Conservation (phyloP, 2,797 vertebrate species). For the Babyrousa celebensis region DNA sequence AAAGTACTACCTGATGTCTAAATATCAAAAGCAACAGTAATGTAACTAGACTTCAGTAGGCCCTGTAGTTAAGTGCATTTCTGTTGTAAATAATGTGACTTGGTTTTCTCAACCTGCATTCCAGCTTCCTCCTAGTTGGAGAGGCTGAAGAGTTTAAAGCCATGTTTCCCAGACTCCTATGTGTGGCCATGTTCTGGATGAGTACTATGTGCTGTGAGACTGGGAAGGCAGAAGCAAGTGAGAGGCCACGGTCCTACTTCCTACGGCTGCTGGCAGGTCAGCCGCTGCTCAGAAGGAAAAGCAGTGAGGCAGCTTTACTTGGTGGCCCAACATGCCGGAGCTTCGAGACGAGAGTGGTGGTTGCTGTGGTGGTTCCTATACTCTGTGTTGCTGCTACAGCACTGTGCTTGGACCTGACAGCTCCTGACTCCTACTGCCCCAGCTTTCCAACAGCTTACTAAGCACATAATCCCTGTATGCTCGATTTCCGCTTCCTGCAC, state of each 20-base stretch:
- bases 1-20: neutral
- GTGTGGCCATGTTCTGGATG: neutral
- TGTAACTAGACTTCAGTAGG: neutral
- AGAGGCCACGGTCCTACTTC: neutral
- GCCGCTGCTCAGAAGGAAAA: neutral
- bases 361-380: neutral
- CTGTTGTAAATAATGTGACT: neutral
- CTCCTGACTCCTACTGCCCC: neutral
- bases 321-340: neutral
- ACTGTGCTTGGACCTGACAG: neutral
- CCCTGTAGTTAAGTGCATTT: neutral
- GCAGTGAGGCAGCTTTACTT: neutral
- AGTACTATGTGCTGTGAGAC: neutral
- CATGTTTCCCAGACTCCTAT: neutral
- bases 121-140: neutral
- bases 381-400: neutral
- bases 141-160: neutral
- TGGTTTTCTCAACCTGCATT: neutral
- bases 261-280: neutral
- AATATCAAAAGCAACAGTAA: neutral
- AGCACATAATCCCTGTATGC: neutral
- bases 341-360: neutral
- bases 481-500: constrained; percentile 2
- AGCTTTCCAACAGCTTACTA: neutral
- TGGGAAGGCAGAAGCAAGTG: neutral